Conservation (phyloP, 2,888 invertebrate species). For the Lepidochitona cinerea region DNA sequence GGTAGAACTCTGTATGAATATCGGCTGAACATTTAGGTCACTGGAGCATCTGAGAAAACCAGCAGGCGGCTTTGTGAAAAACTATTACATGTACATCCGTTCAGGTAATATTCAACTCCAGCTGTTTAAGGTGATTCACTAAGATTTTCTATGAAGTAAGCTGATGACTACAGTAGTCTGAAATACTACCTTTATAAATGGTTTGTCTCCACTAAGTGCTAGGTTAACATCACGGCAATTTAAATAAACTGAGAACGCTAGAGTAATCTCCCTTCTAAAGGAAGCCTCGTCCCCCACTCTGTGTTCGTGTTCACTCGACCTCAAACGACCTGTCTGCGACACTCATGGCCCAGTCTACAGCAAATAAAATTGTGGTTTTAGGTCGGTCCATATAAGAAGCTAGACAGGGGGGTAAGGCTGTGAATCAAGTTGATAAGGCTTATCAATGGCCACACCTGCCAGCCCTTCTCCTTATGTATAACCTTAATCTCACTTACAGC, state of each 20-base stretch:
- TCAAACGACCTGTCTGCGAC: constrained; percentile 9
- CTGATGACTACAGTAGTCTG: no score
- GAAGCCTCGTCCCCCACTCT: background rate
- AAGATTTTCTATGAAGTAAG: no score
- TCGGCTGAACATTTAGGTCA: background rate
- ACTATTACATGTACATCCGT: no score
- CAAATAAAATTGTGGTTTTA: constrained; percentile 2
- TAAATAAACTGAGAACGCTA: no score
- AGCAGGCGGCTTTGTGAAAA: no score
- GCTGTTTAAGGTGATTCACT: no score
- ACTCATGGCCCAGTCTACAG: background rate
- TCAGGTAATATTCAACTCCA: no score
- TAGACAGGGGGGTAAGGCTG: background rate
- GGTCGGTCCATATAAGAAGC: background rate
- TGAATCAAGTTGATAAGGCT: background rate
- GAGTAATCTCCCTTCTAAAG: background rate
- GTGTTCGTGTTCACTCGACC: constrained; percentile 6
- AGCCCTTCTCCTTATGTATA: background rate
- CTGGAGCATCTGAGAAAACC: background rate
- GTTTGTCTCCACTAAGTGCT: no score
- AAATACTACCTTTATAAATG: no score
- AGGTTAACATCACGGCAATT: no score
- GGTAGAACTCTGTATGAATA: background rate
- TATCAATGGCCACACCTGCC: background rate
- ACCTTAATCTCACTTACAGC: no score